Percentiles rank a stretch among this genome's conserved stretches.
These are phyloP conservation scores for Pissodes strobi DNA, from an alignment of 1,140 invertebrate genomes.

Conservation along the genomic window DNA sequence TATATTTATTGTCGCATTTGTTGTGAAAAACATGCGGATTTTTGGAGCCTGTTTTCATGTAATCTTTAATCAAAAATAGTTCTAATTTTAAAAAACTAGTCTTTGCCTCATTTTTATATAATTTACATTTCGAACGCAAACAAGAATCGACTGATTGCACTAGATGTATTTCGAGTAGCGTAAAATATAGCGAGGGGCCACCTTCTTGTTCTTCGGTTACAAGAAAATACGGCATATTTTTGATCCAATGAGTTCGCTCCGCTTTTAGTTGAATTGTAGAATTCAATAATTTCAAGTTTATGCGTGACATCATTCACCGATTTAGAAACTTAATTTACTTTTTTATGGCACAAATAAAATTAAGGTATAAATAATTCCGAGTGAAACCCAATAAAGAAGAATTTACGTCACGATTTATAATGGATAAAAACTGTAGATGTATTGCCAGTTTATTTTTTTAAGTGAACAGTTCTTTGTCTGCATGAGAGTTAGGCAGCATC, in stretches of 20 bases:
- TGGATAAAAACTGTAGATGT: constrained; percentile 1
- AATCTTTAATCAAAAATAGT: too few species aligned
- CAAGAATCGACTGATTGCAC: too few species aligned
- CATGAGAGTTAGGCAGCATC: too few species aligned
- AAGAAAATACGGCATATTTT: background rate
- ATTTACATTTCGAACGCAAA: too few species aligned
- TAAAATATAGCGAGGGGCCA: too few species aligned
- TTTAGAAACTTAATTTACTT: background rate
- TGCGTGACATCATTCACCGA: background rate
- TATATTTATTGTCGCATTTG: too few species aligned
- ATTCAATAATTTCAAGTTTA: background rate
- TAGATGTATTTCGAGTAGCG: background rate
- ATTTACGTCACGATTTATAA: constrained; percentile 1
- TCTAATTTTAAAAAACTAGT: too few species aligned
- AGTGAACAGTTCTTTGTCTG: too few species aligned
- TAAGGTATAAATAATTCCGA: background rate
- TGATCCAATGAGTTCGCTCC: background rate
- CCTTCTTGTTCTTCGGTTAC: background rate
- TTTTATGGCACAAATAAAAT: background rate
- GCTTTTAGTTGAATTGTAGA: background rate
- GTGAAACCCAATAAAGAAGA: background rate
- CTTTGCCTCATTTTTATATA: too few species aligned
- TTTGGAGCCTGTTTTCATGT: too few species aligned
- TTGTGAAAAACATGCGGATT: too few species aligned
- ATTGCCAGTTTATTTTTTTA: background rate